Evolutionary conservation across 2,888 invertebrate species (phyloP), one percentile per base, ranked within the genome.

Genomic region (Chouioia cunea): DNA sequence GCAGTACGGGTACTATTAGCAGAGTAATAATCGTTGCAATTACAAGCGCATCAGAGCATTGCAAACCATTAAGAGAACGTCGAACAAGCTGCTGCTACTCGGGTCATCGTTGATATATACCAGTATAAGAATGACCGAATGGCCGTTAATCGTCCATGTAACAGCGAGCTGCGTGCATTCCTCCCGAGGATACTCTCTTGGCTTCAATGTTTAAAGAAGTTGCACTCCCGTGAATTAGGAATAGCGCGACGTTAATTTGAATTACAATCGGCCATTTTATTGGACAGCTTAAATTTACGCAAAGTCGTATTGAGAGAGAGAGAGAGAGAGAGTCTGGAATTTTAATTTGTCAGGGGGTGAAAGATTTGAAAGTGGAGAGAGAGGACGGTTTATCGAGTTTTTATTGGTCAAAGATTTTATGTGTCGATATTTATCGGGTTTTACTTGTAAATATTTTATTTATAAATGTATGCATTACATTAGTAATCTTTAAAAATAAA

Each of bases 321-420:
- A 48, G 23, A 65, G 23, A 43, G 63, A 46, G 65, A 70, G 53
- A 67, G 56, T 22, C 57, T 63, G 74, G 74, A 74, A 74, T 74
- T 74, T 74, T 74, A 74, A 74, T 74, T 74, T 74, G 74, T 74
- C 71, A 71, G 64, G 66, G 56, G 67, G 66, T 74, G 74, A 74
- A 74, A 74, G 74, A 71, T 71, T 74, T 68, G 63, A 36, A 57
- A 48, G 66, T 69, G 66, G 66, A 66, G 60, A 65, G 66, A 66
- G 60, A 71, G 56, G 54, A 67, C 69, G 69, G 47, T 74, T 73
- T 73, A 73, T 73, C 62, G 73, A 65, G 47, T 62, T 68, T 71
- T 68, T 73, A 71, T 70, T 64, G 70, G 62, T n/a, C 56, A 47
- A 54, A 64, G 44, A 53, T 36, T 63, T 64, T 47, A 48, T 54